These are phyloP conservation scores for Podabrus alpinus DNA, from an alignment of 2,888 invertebrate species.

Conservation along the genomic window DNA sequence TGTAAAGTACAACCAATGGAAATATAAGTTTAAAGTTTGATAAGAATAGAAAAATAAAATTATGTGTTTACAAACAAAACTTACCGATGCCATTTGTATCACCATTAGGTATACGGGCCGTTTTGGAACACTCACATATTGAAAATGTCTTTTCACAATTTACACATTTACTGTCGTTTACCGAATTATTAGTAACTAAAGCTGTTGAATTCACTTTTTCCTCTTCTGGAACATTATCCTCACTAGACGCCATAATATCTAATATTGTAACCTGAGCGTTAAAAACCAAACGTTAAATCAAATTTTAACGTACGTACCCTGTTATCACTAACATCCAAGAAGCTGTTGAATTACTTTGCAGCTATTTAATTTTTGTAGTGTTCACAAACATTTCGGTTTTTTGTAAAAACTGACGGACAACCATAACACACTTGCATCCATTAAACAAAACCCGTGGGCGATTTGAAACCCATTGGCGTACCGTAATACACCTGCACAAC, in stretches of 20 bases:
- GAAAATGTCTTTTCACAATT: constrained; percentile 14
- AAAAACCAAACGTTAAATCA: constrained; percentile 3
- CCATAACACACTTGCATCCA: constrained; percentile 17
- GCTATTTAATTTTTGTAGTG: constrained; percentile 1
- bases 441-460: neutral
- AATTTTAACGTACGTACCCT: neutral
- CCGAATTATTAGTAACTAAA: neutral
- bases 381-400: constrained; percentile 21
- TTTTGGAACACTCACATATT: constrained; percentile 22
- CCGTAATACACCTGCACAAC: neutral
- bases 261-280: constrained; percentile 25
- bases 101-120: constrained; percentile 24
- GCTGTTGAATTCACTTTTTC: constrained; percentile 20
- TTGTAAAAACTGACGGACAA: constrained; percentile 10
- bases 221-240: constrained; percentile 29
- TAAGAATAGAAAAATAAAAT: neutral
- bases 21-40: neutral
- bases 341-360: neutral
- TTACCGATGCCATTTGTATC: constrained; percentile 30
- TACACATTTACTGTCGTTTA: constrained; percentile 8
- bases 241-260: constrained; percentile 35
- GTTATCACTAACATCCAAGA: neutral
- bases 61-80: constrained; percentile 33
- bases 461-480: constrained; percentile 26
- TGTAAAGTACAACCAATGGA: neutral